Conservation (phyloP, 2,888 invertebrate species). For the Drosophila nigricruria region DNA sequence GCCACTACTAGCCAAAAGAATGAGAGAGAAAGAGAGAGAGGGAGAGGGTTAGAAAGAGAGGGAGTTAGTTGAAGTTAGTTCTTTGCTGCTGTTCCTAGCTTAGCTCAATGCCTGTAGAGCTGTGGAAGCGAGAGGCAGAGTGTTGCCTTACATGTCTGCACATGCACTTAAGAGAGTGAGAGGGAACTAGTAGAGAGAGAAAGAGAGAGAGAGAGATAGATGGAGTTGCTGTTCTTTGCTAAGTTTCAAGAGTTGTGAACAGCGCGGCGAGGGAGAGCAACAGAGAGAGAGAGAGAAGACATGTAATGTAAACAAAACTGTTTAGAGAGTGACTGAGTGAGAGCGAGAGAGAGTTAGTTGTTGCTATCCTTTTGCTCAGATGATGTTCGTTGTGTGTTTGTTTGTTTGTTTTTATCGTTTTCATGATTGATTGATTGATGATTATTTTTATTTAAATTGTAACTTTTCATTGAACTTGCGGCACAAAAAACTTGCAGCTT, state of each 20-base stretch:
- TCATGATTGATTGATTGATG: slow-evolving; percentile 12
- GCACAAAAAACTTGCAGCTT: slow-evolving; percentile 30
- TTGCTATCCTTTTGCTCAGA: background rate
- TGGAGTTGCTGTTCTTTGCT: too few relatives aligned
- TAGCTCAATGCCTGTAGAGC: background rate
- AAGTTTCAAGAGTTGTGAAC: background rate
- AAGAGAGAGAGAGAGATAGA: background rate
- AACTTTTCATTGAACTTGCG: slow-evolving; percentile 3
- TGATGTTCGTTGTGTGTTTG: slow-evolving; percentile 8
- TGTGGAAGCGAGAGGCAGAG: background rate
- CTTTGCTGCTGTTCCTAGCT: background rate
- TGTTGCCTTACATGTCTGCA: too few relatives aligned
- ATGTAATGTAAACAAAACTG: background rate
- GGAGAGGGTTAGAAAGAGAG: background rate
- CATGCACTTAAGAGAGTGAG: background rate
- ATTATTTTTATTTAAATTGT: background rate
- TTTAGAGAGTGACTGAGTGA: background rate
- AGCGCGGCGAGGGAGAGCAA: background rate
- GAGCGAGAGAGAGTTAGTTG: slow-evolving; percentile 2
- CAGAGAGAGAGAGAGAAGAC: background rate
- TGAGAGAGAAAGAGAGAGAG: background rate
- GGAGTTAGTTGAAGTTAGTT: background rate
- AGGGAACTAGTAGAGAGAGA: background rate
- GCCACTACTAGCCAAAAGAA: slow-evolving; percentile 50
- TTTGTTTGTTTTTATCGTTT: background rate